A percentile compares a stretch with the other conserved stretches of the same genome.
Evolutionary conservation across 2,797 vertebrate genomes (phyloP).

Genomic region (Adrianichthys oophorus): DNA sequence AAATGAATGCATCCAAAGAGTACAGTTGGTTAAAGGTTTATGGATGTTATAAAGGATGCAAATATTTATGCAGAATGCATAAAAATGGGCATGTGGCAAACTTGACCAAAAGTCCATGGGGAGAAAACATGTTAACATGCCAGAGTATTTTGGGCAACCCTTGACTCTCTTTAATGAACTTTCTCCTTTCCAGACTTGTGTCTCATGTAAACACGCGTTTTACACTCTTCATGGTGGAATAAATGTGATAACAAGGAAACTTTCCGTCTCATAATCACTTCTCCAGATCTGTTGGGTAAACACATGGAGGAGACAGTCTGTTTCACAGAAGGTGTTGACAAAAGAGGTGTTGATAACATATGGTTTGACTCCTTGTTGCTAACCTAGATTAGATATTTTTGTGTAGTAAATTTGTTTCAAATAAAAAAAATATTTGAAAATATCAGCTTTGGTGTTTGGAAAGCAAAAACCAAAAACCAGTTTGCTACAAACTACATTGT

Average conservation of each 20-base stretch:
- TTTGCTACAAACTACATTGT: background rate
- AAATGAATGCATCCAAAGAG: too few species aligned
- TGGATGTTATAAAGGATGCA: too few species aligned
- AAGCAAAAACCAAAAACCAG: background rate
- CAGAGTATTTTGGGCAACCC: conserved; percentile 5
- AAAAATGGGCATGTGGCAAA: too few species aligned
- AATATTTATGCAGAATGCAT: too few species aligned
- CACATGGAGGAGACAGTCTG: conserved; percentile 5
- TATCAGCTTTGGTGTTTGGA: background rate
- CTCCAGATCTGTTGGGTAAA: background rate
- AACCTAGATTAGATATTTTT: conserved; percentile 2
- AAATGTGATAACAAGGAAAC: conserved; percentile 33
- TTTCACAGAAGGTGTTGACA: conserved; percentile 15
- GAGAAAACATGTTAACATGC: background rate
- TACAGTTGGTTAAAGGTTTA: too few species aligned
- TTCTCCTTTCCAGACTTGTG: background rate
- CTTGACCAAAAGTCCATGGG: too few species aligned
- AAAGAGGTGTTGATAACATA: conserved; percentile 22
- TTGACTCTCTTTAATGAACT: background rate
- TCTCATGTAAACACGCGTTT: conserved; percentile 19
- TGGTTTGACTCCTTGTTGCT: conserved; percentile 1
- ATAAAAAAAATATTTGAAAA: background rate
- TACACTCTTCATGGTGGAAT: conserved; percentile 8
- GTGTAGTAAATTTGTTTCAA: background rate
- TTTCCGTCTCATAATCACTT: conserved; percentile 7